A percentile compares a stretch with the other conserved stretches of the same genome.
Evolutionary conservation across 2,888 invertebrate genomes (phyloP).

Genomic region (Eugnorisma glareosa): DNA sequence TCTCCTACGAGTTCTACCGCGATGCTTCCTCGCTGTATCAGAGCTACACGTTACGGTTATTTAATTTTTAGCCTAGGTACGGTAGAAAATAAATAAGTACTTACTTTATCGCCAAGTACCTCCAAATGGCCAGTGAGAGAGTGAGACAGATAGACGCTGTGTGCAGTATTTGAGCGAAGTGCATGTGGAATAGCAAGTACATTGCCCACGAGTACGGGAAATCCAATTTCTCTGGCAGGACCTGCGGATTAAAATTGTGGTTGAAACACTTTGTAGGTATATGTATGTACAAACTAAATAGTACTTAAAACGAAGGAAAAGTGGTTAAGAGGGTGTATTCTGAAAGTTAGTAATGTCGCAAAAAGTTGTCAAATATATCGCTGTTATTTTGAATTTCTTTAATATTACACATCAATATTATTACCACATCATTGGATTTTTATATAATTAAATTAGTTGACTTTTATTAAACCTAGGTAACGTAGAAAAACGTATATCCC

Average conservation of each 20-base stretch:
- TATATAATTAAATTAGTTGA: background rate
- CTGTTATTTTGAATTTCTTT: background rate
- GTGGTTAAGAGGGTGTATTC: background rate
- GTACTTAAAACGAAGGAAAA: background rate
- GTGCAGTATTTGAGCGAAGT: conserved; percentile 95
- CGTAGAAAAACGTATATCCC: no score
- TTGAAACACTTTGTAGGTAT: conserved; percentile 10
- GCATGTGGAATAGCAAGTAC: conserved; percentile 94
- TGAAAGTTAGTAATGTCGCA: background rate
- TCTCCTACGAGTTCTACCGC: background rate
- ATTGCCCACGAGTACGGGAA: conserved; percentile 92
- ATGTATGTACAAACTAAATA: background rate
- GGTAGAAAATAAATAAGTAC: conserved; percentile 69
- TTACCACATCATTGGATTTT: background rate
- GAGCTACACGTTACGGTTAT: background rate
- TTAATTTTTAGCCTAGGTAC: background rate
- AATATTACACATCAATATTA: background rate
- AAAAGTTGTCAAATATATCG: background rate
- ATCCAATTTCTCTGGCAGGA: conserved; percentile 84
- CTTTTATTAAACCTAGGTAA: no score
- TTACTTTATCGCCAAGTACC: conserved; percentile 96
- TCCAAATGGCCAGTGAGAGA: conserved; percentile 95
- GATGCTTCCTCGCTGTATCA: background rate
- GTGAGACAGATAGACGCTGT: conserved; percentile 96
- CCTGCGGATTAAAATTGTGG: conserved; percentile 70